Evolutionary conservation across 2,888 invertebrate genomes (phyloP), one percentile per base, ranked within the genome.

Genomic region (Trichacis sp.): DNA sequence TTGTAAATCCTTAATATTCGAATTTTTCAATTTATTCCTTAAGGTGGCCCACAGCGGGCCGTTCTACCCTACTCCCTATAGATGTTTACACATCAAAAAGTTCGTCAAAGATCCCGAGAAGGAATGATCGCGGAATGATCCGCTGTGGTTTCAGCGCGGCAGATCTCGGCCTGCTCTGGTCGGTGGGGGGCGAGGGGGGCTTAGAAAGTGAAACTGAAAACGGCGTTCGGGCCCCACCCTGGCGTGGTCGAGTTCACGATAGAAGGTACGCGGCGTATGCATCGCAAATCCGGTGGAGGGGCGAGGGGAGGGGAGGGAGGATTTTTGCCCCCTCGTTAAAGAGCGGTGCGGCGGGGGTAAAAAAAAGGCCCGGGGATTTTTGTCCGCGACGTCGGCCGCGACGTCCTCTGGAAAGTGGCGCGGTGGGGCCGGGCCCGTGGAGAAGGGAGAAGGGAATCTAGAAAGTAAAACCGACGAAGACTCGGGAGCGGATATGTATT

Each of bases 121-220:
- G n/a, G n/a, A n/a, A n/a, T n/a, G n/a, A n/a, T n/a, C n/a, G n/a
- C n/a, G n/a, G n/a, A n/a, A n/a, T n/a, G n/a, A n/a, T n/a, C n/a
- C n/a, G n/a, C n/a, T n/a, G n/a, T n/a, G n/a, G n/a, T n/a, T n/a
- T n/a, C n/a, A n/a, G n/a, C 24, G 24, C 24, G 8, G 24, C 8
- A 8, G 24, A 24, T 24, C 24, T 24, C 46, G 61, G 33, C 42
- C 24, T 24, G 24, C 24, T 24, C 24, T 8, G 24, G 24, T 24
- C 4, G 8, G 51, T 30, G 63, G 19, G 51, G 67, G 73, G 70
- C n/a, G n/a, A n/a, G 71, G 72, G 72, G 69, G 77, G 76, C 79
- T 83, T 83, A 83, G 83, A 83, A 84, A 83, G 84, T 83, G 84
- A 84, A 84, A 83, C 83, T 81, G 82, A 83, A 83, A 82, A 81